Base-by-base conservation (phyloP, 2,888 invertebrate genomes). In the Lasius platythorax region DNA sequence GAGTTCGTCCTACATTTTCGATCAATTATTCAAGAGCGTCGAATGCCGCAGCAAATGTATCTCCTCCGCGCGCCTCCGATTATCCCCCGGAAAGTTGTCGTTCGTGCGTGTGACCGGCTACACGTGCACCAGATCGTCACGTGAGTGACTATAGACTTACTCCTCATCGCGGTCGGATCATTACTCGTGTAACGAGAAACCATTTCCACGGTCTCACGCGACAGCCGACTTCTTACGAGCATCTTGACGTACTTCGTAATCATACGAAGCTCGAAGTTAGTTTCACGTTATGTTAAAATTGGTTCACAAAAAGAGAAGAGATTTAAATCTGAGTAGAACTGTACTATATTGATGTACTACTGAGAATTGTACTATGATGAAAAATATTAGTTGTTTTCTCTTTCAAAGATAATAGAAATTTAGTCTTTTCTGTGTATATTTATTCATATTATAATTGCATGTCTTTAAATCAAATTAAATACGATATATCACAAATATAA, bases 1-100 rank as follows among this genome's bases (percentile, higher is more conserved):
- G 89, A 92, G 91, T 92, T 93, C 90, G 92, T 88, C 90, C 91
- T 87, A 92, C 91, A 92, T 92, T 89, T 85, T 84, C 85, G 86
- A 91, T 93, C 87, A 91, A 93, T 93, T 90, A 93, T 93, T 93
- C 87, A 90, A 75, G 72, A 79, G 56, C 75, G n/a, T 85, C 83
- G 70, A 75, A 83, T 83, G 70, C 64, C 83, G 70, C 73, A 37
- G 70, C 61, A 68, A 67, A 28, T 70, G 46, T 53, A 53, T 23
- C n/a, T 64, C 28, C 46, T 53, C 70, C 40, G 50, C 28, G 18
- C 50, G 37, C 66, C 43, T 43, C 3, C 56, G 82, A 70, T 40
- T 70, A 83, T 64, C 76, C 33, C 66, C 15, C 66, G 23, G 50
- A 40, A 78, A 78, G 78, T 68, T 58, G 30, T 18, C 43, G 63